Percentiles rank a stretch among this genome's conserved stretches.
Conservation (phyloP, 2,113 vertebrate species). For the Gallinago paraguaiae region DNA sequence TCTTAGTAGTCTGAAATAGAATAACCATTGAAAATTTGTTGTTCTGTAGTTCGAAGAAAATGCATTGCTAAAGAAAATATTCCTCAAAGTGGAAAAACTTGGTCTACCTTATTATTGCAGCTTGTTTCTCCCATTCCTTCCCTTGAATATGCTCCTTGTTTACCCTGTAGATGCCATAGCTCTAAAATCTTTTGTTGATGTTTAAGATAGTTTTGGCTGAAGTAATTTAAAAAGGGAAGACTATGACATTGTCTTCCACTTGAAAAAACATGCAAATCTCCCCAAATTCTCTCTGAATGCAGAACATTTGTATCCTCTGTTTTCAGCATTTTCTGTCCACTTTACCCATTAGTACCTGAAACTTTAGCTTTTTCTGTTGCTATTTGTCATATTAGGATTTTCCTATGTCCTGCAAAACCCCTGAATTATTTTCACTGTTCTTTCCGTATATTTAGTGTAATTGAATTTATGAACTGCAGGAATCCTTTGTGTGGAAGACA, state of each 20-base stretch:
- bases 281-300: neutral
- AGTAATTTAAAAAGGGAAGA: neutral
- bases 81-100: neutral
- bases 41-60: neutral
- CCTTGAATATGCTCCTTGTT: neutral
- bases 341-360: neutral
- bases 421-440: neutral
- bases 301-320: rapidly evolving
- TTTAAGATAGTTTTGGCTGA: neutral
- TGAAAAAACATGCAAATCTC: neutral
- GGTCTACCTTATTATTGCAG: neutral
- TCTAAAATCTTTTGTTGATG: neutral
- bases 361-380: neutral
- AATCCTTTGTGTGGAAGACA: neutral
- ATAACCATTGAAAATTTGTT: neutral
- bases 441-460: neutral
- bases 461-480: neutral
- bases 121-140: neutral
- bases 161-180: neutral
- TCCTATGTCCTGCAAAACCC: too few species aligned
- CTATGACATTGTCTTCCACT: neutral
- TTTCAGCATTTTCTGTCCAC: neutral
- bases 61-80: neutral
- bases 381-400: neutral
- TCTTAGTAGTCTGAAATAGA: neutral